Evolutionary conservation across 2,113 vertebrate species (phyloP), one percentile per base, ranked within the genome.

Genomic region (Ramphastos sulfuratus): DNA sequence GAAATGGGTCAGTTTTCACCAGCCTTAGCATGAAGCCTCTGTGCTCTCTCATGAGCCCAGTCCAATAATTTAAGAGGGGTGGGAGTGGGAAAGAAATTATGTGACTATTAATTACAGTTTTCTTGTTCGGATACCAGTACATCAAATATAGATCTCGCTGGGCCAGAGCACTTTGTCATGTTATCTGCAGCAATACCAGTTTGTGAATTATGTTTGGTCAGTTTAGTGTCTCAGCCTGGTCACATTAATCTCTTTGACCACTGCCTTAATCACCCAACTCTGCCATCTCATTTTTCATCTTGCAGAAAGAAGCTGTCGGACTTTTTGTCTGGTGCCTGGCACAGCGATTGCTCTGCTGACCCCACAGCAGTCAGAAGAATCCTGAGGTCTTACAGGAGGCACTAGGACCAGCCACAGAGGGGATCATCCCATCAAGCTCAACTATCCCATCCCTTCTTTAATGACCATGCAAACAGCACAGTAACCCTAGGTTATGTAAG

Each of bases 211-310:
- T 82, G 76, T n/a, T 61, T 78, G 72, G 56, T 64, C 93, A 93
- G 79, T 85, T 89, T 33, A 50, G 64, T 56, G 59, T 74, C 77
- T 87, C 87, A 7, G 56, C 67, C 73, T 85, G 78, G 64, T 74
- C 60, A 87, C 91, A 87, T 89, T 87, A 82, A 93, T 91, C 75
- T 87, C 85, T 80, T 35, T 89, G 89, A 93, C 83, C 83, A 71
- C 50, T 73, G 82, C 89, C 73, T 95, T 92, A 92, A 82, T 91
- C 86, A 55, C 78, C 76, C 78, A 85, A 82, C 89, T 66, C 60
- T 71, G 54, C 72, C 44, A 77, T 71, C 75, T 74, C 84, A 69
- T 93, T 94, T 93, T 89, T 85, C 72, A 80, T 89, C 56, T 77
- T 30, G 55, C 64, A 93, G 94, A 95, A 87, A 17, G 78, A 67